Evolutionary conservation across 2,888 invertebrate species (phyloP).

Genomic region (Chymomyza procnemis): DNA sequence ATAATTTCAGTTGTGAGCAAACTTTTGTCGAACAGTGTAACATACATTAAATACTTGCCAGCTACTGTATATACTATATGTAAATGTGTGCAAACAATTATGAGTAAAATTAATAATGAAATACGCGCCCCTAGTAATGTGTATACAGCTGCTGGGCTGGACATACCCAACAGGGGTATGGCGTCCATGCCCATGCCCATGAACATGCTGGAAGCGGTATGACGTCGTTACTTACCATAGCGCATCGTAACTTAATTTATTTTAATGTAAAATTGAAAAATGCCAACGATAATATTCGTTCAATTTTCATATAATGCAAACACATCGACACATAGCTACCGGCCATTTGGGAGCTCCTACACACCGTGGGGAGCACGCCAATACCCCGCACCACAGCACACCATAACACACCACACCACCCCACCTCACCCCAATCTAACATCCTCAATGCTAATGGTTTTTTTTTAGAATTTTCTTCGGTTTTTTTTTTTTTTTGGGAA

Average conservation of each 20-base stretch:
- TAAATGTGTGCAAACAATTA: constrained; percentile 4
- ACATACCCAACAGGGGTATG: not conserved
- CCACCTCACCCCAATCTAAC: not conserved
- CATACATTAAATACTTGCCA: not conserved
- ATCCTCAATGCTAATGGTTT: not conserved
- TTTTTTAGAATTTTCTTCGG: not conserved
- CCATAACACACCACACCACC: no score
- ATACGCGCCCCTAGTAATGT: not conserved
- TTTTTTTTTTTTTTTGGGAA: not conserved
- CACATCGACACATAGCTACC: not conserved
- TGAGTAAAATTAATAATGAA: not conserved
- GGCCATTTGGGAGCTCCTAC: not conserved
- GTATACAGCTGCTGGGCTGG: not conserved
- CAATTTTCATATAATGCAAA: constrained; percentile 5
- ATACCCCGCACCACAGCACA: no score
- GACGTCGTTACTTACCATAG: not conserved
- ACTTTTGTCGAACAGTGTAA: not conserved
- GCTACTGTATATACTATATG: not conserved
- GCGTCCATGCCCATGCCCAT: not conserved
- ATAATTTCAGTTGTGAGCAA: not conserved
- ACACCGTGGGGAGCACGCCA: not conserved
- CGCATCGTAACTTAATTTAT: not conserved
- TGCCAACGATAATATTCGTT: constrained; percentile 8
- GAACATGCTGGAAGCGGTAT: not conserved
- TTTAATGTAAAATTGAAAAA: constrained; percentile 4